A percentile compares a stretch with the other conserved stretches of the same genome.
These are phyloP conservation scores for Oxycera nigricornis DNA, from an alignment of 2,888 invertebrate genomes.

Conservation along the genomic window DNA sequence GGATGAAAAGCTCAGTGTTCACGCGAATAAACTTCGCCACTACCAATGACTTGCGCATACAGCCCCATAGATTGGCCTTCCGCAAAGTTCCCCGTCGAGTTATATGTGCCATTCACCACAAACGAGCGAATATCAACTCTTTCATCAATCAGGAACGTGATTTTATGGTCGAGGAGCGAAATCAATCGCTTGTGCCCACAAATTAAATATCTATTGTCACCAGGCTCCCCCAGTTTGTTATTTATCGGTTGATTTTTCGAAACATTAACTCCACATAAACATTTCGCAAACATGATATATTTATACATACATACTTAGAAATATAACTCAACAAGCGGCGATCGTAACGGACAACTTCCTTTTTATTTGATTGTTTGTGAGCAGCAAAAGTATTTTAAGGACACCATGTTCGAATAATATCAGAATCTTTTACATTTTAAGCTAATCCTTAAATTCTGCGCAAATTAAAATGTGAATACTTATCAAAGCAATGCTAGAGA, in stretches of 20 bases:
- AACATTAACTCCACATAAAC: not conserved
- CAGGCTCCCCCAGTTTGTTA: not conserved
- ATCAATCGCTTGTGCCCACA: slow-evolving; percentile 8
- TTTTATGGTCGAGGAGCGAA: slow-evolving; percentile 1
- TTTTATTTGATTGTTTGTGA: too few relatives aligned
- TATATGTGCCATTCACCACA: not conserved
- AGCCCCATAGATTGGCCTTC: not conserved
- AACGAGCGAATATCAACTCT: not conserved
- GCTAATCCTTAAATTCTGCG: too few relatives aligned
- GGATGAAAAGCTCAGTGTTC: not conserved
- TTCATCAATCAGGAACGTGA: slow-evolving; percentile 16
- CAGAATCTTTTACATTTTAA: too few relatives aligned
- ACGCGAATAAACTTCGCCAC: not conserved
- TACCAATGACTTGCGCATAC: too few relatives aligned
- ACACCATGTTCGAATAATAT: too few relatives aligned
- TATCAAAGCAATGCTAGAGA: too few relatives aligned
- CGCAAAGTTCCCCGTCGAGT: not conserved
- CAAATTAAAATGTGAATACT: too few relatives aligned
- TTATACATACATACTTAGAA: too few relatives aligned
- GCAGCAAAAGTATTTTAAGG: too few relatives aligned
- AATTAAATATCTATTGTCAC: slow-evolving; percentile 4
- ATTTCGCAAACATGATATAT: too few relatives aligned
- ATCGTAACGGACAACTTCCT: too few relatives aligned
- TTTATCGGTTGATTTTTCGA: not conserved
- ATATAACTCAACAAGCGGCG: too few relatives aligned